Percentiles rank a stretch among this genome's conserved stretches.
phyloP scores from a whole-genome alignment of 2,888 invertebrate genomes.

The Lomographa bimaculata region DNA sequence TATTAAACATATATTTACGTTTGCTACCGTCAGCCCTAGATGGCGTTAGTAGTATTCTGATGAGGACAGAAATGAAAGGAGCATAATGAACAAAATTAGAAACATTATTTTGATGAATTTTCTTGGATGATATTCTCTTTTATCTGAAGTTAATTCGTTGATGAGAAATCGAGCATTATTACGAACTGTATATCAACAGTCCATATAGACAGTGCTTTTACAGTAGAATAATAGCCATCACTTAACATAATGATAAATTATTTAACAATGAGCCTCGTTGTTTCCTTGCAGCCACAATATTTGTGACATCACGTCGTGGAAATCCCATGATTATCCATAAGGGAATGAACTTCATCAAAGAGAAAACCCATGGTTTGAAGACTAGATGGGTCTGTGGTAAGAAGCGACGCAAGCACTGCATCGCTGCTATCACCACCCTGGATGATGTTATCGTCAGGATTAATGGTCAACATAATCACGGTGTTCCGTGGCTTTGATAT shows the following conservation, averaged over 20 bases:
- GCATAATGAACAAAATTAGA: no score
- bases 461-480: conserved; percentile 60
- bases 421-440: conserved; percentile 58
- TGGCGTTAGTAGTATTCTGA: conserved; percentile 10
- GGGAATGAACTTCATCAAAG: conserved; percentile 61
- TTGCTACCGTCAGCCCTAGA: no score
- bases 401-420: conserved; percentile 58
- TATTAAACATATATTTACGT: no score
- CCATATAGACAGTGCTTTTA: no score
- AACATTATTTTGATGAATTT: no score
- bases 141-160: no score
- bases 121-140: no score
- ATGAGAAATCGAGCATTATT: no score
- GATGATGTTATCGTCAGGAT: conserved; percentile 49
- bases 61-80: no score
- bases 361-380: conserved; percentile 48
- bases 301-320: conserved; percentile 59
- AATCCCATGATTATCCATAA: conserved; percentile 65
- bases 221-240: no score
- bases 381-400: conserved; percentile 67
- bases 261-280: conserved; percentile 1
- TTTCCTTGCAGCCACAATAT: conserved; percentile 33
- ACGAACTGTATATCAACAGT: no score
- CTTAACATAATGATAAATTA: no score
- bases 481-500: conserved; percentile 1